A percentile compares a stretch with the other conserved stretches of the same genome.
These are phyloP conservation scores for Mesoligia furuncula DNA, from an alignment of 2,888 invertebrate species.

Conservation along the genomic window DNA sequence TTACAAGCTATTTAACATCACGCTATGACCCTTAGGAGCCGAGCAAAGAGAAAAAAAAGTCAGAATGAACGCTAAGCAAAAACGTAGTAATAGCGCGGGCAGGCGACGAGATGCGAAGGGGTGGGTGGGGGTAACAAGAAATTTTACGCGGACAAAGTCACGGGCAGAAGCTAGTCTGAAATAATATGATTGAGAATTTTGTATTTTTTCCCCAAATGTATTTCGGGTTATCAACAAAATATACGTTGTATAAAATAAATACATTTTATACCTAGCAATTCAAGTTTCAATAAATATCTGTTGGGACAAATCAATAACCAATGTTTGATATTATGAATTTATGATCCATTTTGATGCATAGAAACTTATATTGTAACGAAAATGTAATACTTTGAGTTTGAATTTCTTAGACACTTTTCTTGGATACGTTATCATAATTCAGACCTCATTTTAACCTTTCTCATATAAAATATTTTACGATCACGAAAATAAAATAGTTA, in stretches of 20 bases:
- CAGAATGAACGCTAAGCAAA: no score
- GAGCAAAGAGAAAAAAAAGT: no score
- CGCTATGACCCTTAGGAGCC: no score
- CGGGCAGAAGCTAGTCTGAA: no score
- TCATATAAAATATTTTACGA: background rate
- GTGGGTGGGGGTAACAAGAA: no score
- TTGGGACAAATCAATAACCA: background rate
- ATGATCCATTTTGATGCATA: conserved; percentile 5
- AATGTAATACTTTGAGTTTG: background rate
- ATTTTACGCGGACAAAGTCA: no score
- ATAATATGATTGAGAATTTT: background rate
- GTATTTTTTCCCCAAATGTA: background rate
- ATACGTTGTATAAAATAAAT: background rate
- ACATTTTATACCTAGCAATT: background rate
- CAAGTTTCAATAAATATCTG: background rate
- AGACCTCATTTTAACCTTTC: background rate
- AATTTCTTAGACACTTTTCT: conserved; percentile 21
- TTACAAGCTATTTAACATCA: no score
- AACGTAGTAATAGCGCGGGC: no score
- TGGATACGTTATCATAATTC: conserved; percentile 8
- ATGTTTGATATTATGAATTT: background rate
- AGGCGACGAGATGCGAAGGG: no score
- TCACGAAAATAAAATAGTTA: no score
- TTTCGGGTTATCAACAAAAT: background rate
- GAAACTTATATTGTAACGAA: background rate